A percentile compares a stretch with the other conserved stretches of the same genome.
Evolutionary conservation across 2,113 vertebrate genomes (phyloP).

Genomic region (Aviceda subcristata): DNA sequence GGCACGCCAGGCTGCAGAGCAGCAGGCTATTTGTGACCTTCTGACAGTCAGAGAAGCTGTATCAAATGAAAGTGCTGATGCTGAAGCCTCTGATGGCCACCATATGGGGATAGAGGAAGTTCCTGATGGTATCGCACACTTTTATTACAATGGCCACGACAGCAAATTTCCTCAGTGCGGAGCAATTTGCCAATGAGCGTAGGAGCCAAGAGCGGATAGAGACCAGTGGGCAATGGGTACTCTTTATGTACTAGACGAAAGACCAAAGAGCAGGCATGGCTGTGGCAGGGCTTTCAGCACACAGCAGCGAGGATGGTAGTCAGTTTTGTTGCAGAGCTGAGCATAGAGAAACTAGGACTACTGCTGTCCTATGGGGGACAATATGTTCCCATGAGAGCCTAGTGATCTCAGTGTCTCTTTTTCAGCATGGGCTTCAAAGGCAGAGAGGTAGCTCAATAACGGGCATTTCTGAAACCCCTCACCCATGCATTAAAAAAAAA

Average conservation of each 20-base stretch:
- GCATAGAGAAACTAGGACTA: background rate
- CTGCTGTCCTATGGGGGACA: background rate
- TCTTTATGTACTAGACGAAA: background rate
- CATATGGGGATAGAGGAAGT: slow-evolving; percentile 58
- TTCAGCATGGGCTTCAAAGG: background rate
- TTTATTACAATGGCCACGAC: slow-evolving; percentile 20
- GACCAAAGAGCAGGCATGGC: background rate
- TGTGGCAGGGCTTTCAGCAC: background rate
- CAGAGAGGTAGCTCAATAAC: background rate
- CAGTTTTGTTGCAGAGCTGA: background rate
- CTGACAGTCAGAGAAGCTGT: background rate
- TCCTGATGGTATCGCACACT: background rate
- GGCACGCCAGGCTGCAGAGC: background rate
- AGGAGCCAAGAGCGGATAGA: background rate
- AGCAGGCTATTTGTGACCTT: slow-evolving; percentile 20
- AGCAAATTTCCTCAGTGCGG: slow-evolving; percentile 21
- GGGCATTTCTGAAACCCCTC: background rate
- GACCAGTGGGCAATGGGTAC: background rate
- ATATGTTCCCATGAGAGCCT: background rate
- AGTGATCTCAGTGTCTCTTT: background rate
- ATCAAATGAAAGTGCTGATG: slow-evolving; percentile 21
- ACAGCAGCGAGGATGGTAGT: background rate
- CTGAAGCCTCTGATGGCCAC: slow-evolving; percentile 31
- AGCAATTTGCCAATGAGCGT: background rate
- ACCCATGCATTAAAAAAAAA: background rate